Conservation (phyloP, 1,140 invertebrate genomes). For the Drosophila mojavensis region DNA sequence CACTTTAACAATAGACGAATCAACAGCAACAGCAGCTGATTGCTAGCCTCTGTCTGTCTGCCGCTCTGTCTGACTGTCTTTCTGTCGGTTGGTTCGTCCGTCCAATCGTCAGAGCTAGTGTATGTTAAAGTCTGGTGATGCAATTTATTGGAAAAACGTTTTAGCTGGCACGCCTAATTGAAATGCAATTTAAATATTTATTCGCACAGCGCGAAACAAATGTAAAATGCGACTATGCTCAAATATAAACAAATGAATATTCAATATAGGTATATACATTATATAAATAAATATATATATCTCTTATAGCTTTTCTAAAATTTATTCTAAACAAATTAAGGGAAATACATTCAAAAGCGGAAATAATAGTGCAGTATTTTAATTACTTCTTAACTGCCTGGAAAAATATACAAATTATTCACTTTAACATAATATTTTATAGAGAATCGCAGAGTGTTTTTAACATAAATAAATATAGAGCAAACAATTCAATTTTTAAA, state of each 20-base stretch:
- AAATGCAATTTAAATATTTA: constrained; percentile 30
- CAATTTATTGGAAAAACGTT: constrained; percentile 76
- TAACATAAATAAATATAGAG: too few species aligned
- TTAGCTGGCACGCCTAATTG: constrained; percentile 27
- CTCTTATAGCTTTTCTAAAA: too few species aligned
- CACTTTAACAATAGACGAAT: constrained; percentile 74
- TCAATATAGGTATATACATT: neutral
- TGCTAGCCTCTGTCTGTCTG: constrained; percentile 10
- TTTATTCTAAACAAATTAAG: neutral
- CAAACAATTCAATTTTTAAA: too few species aligned
- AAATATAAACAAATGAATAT: constrained; percentile 6
- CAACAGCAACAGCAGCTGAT: constrained; percentile 21
- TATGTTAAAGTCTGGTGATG: constrained; percentile 62
- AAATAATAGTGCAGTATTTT: neutral
- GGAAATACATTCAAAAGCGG: neutral
- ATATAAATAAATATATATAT: too few species aligned
- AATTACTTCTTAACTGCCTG: neutral
- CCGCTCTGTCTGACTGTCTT: neutral
- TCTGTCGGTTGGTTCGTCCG: neutral
- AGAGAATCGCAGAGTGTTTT: neutral
- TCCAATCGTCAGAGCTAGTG: constrained; percentile 34
- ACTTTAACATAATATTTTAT: neutral
- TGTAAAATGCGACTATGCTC: neutral
- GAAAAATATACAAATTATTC: too few species aligned
- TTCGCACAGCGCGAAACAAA: constrained; percentile 26